Base-by-base conservation (phyloP, 2,888 invertebrate genomes). In the Idaea dimidiata region DNA sequence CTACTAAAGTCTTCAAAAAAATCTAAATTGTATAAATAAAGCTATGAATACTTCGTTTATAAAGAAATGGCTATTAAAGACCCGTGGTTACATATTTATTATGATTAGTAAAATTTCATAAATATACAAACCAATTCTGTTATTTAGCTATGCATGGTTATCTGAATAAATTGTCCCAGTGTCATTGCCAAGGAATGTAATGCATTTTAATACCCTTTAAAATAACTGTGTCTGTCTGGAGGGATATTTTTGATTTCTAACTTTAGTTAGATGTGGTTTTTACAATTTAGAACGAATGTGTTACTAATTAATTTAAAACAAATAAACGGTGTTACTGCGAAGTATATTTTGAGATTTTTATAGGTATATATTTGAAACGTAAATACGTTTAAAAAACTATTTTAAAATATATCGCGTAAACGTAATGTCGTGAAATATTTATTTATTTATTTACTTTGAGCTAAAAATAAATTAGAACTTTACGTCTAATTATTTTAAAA, bases 181-280 rank as follows among this genome's bases (percentile, higher is more conserved):
- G 43, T 43, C 43, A 43, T 43, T 43, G 43, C 43, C 43, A 43
- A 43, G 43, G 43, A 43, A 43, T 43, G 43, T 43, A 43, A 43
- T 43, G 43, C 43, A 43, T 43, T n/a, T 17, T 24, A 24, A 24
- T 43, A 43, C 43, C 8, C 10, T 43, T 43, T 43, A 43, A 43
- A 43, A 43, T 43, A 43, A 43, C 43, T 43, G 32, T 32, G 6
- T 8, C 1, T 3, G 2, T 43, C 10, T 43, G 43, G 10, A 43
- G 43, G 0, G 3, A 33, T 10, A 43, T 43, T 14, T 43, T 43
- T 43, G 43, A 43, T 43, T 14, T 14, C 7, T 43, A 43, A 43
- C 43, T 43, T 43, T 43, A 43, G 43, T 43, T 10, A 43, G 43
- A 43, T 14, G 43, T 43, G 10, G 43, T 10, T 33, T 32, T 33